A percentile compares a stretch with the other conserved stretches of the same genome.
Evolutionary conservation across 1,140 invertebrate species (phyloP).

Genomic region (Agrilus planipennis): DNA sequence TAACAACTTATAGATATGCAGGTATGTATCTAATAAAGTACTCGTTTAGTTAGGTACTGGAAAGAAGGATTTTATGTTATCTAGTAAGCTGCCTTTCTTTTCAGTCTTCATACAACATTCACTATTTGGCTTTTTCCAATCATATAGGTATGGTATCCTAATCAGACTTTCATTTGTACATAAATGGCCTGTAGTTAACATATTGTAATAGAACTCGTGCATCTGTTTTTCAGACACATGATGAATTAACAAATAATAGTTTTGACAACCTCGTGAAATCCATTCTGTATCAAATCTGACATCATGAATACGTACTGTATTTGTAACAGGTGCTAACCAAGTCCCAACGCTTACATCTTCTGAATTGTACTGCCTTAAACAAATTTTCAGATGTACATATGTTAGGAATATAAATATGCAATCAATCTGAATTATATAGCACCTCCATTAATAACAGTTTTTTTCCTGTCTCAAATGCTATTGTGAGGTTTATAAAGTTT

Average conservation of each 20-base stretch:
- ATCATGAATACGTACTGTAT: constrained; percentile 83
- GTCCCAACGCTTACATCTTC: constrained; percentile 92
- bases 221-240: constrained; percentile 66
- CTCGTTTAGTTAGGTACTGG: no score
- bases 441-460: not conserved
- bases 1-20: no score
- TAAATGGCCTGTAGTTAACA: constrained; percentile 46
- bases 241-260: constrained; percentile 78
- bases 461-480: not conserved
- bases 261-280: constrained; percentile 76
- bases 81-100: no score
- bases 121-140: constrained; percentile 68
- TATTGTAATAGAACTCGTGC: constrained; percentile 54
- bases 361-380: constrained; percentile 63
- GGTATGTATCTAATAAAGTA: no score
- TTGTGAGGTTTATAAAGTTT: constrained; percentile 7
- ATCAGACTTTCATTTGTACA: constrained; percentile 49
- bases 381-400: constrained; percentile 11
- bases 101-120: constrained; percentile 59
- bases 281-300: constrained; percentile 89
- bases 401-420: not conserved
- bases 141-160: constrained; percentile 63
- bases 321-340: constrained; percentile 77
- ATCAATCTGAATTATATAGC: constrained; percentile 2
- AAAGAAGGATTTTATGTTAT: no score